Evolutionary conservation across 2,888 invertebrate genomes (phyloP), one percentile per base, ranked within the genome.

Genomic region (Elgonia sp.): DNA sequence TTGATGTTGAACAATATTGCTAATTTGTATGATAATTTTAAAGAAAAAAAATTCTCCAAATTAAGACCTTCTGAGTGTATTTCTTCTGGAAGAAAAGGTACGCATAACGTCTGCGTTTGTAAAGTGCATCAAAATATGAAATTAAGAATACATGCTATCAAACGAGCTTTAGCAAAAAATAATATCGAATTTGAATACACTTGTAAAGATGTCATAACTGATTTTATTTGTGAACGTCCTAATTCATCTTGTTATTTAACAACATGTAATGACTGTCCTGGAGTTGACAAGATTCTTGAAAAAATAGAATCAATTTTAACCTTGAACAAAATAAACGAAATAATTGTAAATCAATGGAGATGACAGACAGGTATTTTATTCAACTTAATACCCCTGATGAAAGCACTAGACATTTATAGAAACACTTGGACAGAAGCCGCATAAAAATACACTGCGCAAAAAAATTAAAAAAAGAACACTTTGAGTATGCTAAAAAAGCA

Each of bases 71-170:
- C 29, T 29, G 29, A 29, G 29, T 29, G 29, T 5, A 29, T 29
- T 29, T 3, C 29, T 29, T 29, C 29, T 29, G 29, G 29, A 29
- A 57, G 65, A 75, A 80, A 67, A 67, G 72, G 65, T 12, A 77
- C 84, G 9, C 84, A 85, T 50, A 75, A 75, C 20, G 62, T 75
- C 14, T 75, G 75, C 14, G 75, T 75, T 14, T 75, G 75, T 46
- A 83, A 83, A 73, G 76, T 21, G 8, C 76, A 76, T 42, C 65
- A 83, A 37, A 83, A 83, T 55, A 46, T 83, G 1, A 62, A 39
- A 29, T 18, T 83, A 2, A 77, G 77, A 57, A 69, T 77, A 29
- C 65, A 39, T 0, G 84, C 72, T 0, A 62, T 77, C 0, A 67
- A 76, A 16, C 55, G 60, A 12, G 16, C 50, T 21, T 46, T 46